Evolutionary conservation across 1,140 invertebrate genomes (phyloP).

Genomic region (Platyscapa corneri): DNA sequence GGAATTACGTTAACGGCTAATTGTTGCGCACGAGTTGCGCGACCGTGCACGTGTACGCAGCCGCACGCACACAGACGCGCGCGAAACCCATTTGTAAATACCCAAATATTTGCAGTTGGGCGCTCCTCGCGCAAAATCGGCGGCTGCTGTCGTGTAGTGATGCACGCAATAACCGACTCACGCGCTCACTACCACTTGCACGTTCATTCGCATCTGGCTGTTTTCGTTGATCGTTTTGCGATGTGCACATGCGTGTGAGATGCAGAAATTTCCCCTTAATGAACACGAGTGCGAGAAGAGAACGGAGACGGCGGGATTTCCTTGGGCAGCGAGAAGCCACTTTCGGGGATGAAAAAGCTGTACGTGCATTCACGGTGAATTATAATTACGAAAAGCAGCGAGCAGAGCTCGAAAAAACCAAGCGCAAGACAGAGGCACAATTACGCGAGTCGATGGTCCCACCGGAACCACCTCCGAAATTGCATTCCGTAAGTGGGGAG

Average conservation of each 20-base stretch:
- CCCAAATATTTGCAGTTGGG: slow-evolving; percentile 19
- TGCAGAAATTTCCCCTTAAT: too few relatives aligned
- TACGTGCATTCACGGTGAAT: neutral
- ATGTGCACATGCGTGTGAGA: too few relatives aligned
- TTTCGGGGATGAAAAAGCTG: neutral
- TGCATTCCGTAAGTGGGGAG: neutral
- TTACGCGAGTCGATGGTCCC: neutral
- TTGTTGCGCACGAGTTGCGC: neutral
- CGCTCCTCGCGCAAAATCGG: neutral
- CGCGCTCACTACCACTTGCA: neutral
- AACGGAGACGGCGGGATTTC: neutral
- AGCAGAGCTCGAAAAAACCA: neutral
- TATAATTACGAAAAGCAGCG: neutral
- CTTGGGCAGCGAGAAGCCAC: too few relatives aligned
- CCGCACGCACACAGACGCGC: too few relatives aligned
- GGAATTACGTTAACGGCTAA: slow-evolving; percentile 17
- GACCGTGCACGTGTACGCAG: neutral
- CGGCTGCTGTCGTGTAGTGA: too few relatives aligned
- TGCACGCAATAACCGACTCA: neutral
- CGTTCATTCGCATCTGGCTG: too few relatives aligned
- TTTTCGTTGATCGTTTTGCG: too few relatives aligned
- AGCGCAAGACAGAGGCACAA: too few relatives aligned
- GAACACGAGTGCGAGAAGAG: neutral
- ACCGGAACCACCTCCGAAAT: neutral
- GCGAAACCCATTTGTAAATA: too few relatives aligned